Base-by-base conservation (phyloP, 2,797 vertebrate genomes). In the Dallia pectoralis region DNA sequence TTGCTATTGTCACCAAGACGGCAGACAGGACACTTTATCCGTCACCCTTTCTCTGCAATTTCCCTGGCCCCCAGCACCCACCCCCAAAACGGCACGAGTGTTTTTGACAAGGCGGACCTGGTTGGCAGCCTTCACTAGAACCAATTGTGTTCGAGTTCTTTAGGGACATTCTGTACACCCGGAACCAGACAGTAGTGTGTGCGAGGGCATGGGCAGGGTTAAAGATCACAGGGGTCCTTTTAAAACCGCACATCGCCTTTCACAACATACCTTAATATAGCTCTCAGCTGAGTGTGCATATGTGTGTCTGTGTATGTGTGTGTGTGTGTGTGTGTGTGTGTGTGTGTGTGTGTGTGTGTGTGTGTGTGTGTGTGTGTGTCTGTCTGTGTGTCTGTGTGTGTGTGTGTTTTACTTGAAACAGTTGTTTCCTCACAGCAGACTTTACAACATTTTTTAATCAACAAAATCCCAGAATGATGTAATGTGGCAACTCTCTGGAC, bases 51-150 rank as follows among this genome's bases (percentile, higher is more conserved):
- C 22, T 32, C 47, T 11, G 8, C 29, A 22, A 9, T 47, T 49
- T 59, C 30, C 14, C 7, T n/a, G 40, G 3, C 40, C 40, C 40
- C 40, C 9, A 44, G 3, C 36, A 6, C 36, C 36, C 36, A 19
- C 53, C 51, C 79, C 82, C 81, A 85, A 91, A 91, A 92, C 87
- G 89, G 69, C 85, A 87, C 61, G 18, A 81, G 78, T 93, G 91
- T 92, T 93, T 92, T 87, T 84, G 89, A 87, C 22, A 47, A 22
- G 16, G 22, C 47, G 6, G 47, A 27, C 14, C 56, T 75, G 75
- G 75, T 71, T 75, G 70, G 79, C 72, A 67, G 73, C 67, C 49
- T 30, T 15, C 53, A 62, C 81, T 47, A 15, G 62, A 67, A 74
- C 33, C 75, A 80, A 84, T 75, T 71, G 69, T 76, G 81, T 79